Conservation (phyloP, 37 sponge, comb jelly and placozoan genomes). For the Beroe forskalii region DNA sequence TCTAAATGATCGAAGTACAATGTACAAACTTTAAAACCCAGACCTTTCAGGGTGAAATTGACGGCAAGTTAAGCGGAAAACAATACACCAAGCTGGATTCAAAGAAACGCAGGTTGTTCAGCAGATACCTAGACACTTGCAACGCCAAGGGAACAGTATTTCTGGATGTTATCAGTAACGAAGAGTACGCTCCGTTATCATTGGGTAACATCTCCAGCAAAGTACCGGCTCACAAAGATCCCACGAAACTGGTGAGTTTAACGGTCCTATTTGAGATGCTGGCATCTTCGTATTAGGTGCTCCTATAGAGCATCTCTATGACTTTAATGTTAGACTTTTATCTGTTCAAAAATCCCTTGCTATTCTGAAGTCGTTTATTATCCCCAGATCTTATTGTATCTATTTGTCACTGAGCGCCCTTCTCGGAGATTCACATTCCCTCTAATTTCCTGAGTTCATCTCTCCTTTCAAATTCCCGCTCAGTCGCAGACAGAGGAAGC, state of each 20-base stretch:
- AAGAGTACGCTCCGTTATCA: conserved; percentile 1
- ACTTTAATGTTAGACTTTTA: too few species aligned
- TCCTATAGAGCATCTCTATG: too few species aligned
- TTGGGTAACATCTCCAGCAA: background rate
- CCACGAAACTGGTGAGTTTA: conserved; percentile 24
- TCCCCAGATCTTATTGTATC: too few species aligned
- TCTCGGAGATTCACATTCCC: too few species aligned
- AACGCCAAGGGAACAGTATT: conserved; percentile 2
- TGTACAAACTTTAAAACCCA: too few species aligned
- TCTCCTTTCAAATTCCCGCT: too few species aligned
- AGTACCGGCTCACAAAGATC: background rate
- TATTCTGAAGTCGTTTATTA: too few species aligned
- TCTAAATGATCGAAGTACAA: too few species aligned
- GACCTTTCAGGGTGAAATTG: background rate
- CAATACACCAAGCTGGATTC: background rate
- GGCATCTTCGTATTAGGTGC: too few species aligned
- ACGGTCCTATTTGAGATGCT: too few species aligned
- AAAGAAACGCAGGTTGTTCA: background rate
- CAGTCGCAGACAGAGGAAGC: background rate
- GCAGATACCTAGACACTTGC: conserved; percentile 1
- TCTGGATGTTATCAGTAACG: conserved; percentile 19
- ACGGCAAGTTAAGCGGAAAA: background rate
- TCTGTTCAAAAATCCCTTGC: too few species aligned
- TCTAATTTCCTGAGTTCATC: background rate
- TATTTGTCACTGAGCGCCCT: too few species aligned